Evolutionary conservation across 2,113 vertebrate genomes (phyloP), one percentile per base, ranked within the genome.

Genomic region (Crotophaga sulcirostris): DNA sequence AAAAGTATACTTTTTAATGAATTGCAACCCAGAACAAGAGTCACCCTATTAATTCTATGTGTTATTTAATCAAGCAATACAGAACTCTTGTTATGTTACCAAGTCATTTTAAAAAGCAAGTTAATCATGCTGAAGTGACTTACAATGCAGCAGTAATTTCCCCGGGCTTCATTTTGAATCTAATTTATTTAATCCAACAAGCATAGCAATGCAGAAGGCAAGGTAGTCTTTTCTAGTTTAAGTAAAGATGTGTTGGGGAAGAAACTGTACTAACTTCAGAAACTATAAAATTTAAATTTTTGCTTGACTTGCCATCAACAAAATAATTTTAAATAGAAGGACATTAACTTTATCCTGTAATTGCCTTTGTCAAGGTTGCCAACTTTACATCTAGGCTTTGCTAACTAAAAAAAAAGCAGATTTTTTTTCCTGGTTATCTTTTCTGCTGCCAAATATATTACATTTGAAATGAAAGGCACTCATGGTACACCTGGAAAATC

Each of bases 111-210:
- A 28, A 90, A 91, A 90, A 69, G 28, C 12, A 59, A 78, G 54
- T 72, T 90, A 84, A 77, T 59, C 66, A 74, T 69, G 36, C 38
- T 90, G 49, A 85, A 60, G 40, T 59, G 69, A 59, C 45, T 55
- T 63, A 87, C 78, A 81, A 77, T 58, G 52, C 29, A 70, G 64
- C 47, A 79, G 28, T 49, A 64, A n/a, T 76, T 77, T 84, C 60
- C 29, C n/a, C 49, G 85, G 82, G 55, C 36, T 87, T 94, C 12
- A 67, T 83, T 89, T 76, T 92, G 36, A 63, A 86, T 84, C 40
- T 52, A 70, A 95, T 79, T 89, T 87, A 72, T 93, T 92, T 94
- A 78, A 76, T 87, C 34, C 52, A 86, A 74, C 29, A 82, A 54
- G 8, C n/a, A 20, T 33, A 91, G 10, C 19, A 33, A 64, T 21